A percentile compares a stretch with the other conserved stretches of the same genome.
Evolutionary conservation across 2,888 invertebrate species (phyloP).

Genomic region (Athetis lepigone): DNA sequence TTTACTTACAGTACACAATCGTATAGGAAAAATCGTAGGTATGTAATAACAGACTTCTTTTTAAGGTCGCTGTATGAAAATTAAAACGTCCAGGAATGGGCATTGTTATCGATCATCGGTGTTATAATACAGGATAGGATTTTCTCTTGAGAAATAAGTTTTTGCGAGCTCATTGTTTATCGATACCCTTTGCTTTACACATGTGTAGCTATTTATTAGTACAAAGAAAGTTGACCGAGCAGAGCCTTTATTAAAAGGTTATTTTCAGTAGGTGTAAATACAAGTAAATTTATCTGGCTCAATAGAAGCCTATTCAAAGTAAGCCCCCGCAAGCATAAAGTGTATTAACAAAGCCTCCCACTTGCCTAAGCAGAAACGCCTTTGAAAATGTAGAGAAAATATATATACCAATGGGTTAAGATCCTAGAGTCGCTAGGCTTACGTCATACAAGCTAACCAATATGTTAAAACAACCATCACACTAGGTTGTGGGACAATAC

Average conservation of each 20-base stretch:
- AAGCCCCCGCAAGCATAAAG: conserved; percentile 43
- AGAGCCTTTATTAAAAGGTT: conserved; percentile 13
- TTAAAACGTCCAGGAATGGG: conserved; percentile 59
- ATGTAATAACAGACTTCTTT: conserved; percentile 56
- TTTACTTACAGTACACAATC: conserved; percentile 65
- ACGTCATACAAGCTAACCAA: background rate
- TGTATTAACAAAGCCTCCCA: conserved; percentile 44
- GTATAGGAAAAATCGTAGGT: conserved; percentile 57
- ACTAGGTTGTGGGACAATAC: too few relatives aligned
- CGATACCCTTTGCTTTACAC: conserved; percentile 10
- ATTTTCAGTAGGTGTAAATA: conserved; percentile 26
- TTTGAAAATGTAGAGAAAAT: conserved; percentile 30
- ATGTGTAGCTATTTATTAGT: background rate
- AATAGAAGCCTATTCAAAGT: conserved; percentile 27
- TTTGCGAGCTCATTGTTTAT: conserved; percentile 30
- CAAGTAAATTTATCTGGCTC: conserved; percentile 17
- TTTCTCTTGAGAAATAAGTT: conserved; percentile 48
- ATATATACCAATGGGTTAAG: background rate
- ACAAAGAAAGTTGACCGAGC: background rate
- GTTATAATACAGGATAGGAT: conserved; percentile 31
- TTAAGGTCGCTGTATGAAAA: conserved; percentile 61
- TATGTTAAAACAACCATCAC: too few relatives aligned
- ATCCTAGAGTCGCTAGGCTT: background rate
- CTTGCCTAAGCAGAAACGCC: conserved; percentile 16
- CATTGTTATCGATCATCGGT: conserved; percentile 55